Evolutionary conservation across 2,888 invertebrate species (phyloP).

Genomic region (Trissolcus japonicus): DNA sequence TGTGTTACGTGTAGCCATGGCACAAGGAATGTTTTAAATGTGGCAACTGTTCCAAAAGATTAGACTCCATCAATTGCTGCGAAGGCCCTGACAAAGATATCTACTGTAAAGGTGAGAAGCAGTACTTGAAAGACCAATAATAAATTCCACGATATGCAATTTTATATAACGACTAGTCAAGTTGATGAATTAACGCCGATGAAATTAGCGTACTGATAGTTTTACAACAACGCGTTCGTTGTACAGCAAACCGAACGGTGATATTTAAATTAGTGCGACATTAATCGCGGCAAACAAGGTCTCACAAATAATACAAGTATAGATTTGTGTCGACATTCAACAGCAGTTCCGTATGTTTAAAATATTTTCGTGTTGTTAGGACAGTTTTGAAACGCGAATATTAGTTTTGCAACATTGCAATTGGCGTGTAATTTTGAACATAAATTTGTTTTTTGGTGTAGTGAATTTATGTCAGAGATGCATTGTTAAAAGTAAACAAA

Average conservation of each 20-base stretch:
- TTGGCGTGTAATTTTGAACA: too few relatives aligned
- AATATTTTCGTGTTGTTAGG: too few relatives aligned
- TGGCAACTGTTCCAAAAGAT: conserved; percentile 89
- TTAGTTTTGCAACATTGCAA: too few relatives aligned
- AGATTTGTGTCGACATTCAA: too few relatives aligned
- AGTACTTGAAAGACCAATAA: conserved; percentile 40
- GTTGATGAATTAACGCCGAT: background rate
- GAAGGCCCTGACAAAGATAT: conserved; percentile 97
- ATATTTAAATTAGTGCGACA: too few relatives aligned
- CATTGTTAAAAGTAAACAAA: too few relatives aligned
- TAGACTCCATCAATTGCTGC: conserved; percentile 94
- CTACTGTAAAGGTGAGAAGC: conserved; percentile 92
- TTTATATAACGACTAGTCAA: conserved; percentile 27
- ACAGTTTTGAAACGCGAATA: too few relatives aligned
- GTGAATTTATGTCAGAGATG: too few relatives aligned
- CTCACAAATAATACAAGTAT: background rate
- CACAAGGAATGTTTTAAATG: conserved; percentile 97
- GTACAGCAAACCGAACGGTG: too few relatives aligned
- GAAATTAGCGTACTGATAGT: background rate
- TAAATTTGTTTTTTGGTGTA: too few relatives aligned
- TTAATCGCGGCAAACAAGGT: background rate
- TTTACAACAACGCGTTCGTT: too few relatives aligned
- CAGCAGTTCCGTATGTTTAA: too few relatives aligned
- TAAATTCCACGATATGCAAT: conserved; percentile 47
- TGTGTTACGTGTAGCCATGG: conserved; percentile 84